Base-by-base conservation (phyloP, 35 echinoderm and acorn worm species). In the Lytechinus variegatus region DNA sequence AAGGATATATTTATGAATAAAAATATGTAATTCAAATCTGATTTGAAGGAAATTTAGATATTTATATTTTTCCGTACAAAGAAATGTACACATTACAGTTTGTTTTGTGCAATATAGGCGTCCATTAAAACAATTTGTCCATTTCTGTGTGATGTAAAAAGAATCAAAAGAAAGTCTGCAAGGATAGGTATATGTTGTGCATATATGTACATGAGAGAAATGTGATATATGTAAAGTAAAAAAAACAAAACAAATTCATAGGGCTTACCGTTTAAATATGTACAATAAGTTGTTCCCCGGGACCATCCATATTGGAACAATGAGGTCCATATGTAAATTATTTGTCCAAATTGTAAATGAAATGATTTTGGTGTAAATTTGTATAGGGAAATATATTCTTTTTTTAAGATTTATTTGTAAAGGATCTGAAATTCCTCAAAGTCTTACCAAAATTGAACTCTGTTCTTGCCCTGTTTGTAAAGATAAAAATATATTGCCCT, bases 341-440 rank as follows among this genome's bases (percentile, higher is more conserved):
- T 16, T n/a, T 79, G 66, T 79, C 66, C 66, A 79, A n/a, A 79
- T 24, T 79, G 66, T 79, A 79, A n/a, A 79, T 79, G 61, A 71
- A 71, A 71, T 44, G 33, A 44, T 21, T 71, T 10, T 71, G 61
- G 61, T 71, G 61, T 71, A 71, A 71, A 71, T 71, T 79, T 79
- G 66, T 79, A 79, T 79, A 79, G 66, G 66, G 66, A 79, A 58
- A 58, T 13, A 11, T 58, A 11, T 58, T 79, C 7, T 6, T 79
- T n/a, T 79, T 79, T 24, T 79, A 79, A 79, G 21, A 79, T 4
- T 24, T 79, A 79, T 79, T 79, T 79, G n/a, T 79, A 79, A 79
- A 79, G 66, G 66, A 79, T 79, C 66, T 79, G 66, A 79, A 79
- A 79, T 79, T 79, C 66, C 66, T 24, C 66, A 79, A 79, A 79